Evolutionary conservation across 2,797 vertebrate species (phyloP), one percentile per base, ranked within the genome.

Genomic region (Acropternis orthonyx): DNA sequence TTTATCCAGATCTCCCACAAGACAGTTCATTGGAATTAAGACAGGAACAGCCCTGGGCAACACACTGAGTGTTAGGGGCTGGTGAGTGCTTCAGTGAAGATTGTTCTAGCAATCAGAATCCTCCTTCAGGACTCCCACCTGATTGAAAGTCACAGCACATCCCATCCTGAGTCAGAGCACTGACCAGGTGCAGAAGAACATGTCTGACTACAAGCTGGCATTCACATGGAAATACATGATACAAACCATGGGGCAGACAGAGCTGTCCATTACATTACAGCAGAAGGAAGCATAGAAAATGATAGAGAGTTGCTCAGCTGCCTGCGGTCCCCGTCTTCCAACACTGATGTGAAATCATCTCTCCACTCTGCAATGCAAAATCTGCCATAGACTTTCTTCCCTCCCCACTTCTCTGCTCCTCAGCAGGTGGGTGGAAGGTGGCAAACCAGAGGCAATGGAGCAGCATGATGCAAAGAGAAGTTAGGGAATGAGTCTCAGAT

Each of bases 381-480:
- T 43, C 66, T 67, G 78, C 74, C 12, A 52, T 0, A 4, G 66
- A 54, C 51, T 71, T 92, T 65, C 66, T 88, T 95, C 77, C 89
- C 85, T 92, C 56, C 89, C 86, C 86, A n/a, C 30, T 72, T 68
- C 44, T 95, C 68, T 88, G 63, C 65, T 72, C 46, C 67, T 68
- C 68, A 83, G 77, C 71, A 91, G 83, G 43, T 49, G 48, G 26
- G 36, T 81, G 73, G 92, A 96, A 97, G 93, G 88, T 84, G 79
- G 89, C 32, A 96, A 94, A 91, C 95, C 92, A 95, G 63, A 96
- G 95, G 88, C 95, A 97, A 85, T 7, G 5, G 71, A 92, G 74
- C 85, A 95, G 37, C 12, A 3, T 51, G 83, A 94, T 3, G 22
- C 43, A 94, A 94, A 77, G 36, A 94, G 88, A 72, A 92, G 56